Percentiles rank a stretch among this genome's conserved stretches.
Evolutionary conservation across 2,888 invertebrate species (phyloP).

Genomic region (Drosophila lacicola): DNA sequence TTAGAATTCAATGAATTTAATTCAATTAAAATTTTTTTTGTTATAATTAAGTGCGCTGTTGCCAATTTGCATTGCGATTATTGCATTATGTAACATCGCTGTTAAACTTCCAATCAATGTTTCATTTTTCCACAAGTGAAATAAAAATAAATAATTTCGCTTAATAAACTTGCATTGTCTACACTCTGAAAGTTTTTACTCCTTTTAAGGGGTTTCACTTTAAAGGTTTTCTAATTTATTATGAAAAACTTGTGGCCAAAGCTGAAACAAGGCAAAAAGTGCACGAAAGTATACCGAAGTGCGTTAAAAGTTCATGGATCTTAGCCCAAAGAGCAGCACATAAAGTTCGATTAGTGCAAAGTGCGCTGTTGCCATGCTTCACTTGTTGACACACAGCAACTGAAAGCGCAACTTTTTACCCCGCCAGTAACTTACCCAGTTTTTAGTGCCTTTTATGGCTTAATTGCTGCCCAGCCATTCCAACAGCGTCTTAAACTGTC

Average conservation of each 20-base stretch:
- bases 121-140: slow-evolving; percentile 5
- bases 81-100: not conserved
- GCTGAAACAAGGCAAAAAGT: slow-evolving; percentile 11
- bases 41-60: not conserved
- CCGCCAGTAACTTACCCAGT: slow-evolving; percentile 13
- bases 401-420: slow-evolving; percentile 33
- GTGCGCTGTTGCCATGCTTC: slow-evolving; percentile 54
- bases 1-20: not conserved
- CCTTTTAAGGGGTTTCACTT: slow-evolving; percentile 25
- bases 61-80: too few species aligned
- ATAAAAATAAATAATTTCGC: slow-evolving; percentile 31
- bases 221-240: slow-evolving; percentile 56
- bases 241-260: slow-evolving; percentile 19
- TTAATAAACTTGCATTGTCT: slow-evolving; percentile 23
- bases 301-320: slow-evolving; percentile 50
- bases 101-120: not conserved
- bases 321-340: slow-evolving; percentile 50
- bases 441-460: slow-evolving; percentile 57
- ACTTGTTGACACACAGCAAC: slow-evolving; percentile 56
- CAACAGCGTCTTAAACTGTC: slow-evolving; percentile 52
- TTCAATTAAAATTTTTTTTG: slow-evolving; percentile 8
- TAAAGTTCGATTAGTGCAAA: slow-evolving; percentile 70
- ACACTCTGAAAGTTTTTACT: slow-evolving; percentile 28
- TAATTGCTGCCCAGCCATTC: slow-evolving; percentile 50
- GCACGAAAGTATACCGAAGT: slow-evolving; percentile 21